phyloP scores from a whole-genome alignment of 2,888 invertebrate species.

The Plemyria rubiginata region DNA sequence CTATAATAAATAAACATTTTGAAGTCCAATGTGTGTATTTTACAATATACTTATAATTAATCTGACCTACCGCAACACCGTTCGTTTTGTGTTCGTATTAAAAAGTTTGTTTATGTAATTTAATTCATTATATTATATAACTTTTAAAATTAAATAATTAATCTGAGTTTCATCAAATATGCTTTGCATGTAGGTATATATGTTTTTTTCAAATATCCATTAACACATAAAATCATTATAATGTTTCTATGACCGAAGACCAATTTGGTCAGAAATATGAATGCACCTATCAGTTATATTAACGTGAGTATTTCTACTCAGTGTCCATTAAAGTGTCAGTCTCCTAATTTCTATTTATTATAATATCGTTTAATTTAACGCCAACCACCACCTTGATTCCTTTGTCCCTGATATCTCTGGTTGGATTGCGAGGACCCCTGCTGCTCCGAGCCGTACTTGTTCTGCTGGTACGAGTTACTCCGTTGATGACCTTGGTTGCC shows the following conservation, averaged over 20 bases:
- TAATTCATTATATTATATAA: conserved; percentile 5
- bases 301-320: not conserved
- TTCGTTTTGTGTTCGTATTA: not conserved
- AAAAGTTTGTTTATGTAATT: conserved; percentile 1
- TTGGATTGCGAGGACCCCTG: conserved; percentile 31
- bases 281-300: no score
- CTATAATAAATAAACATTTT: conserved; percentile 2
- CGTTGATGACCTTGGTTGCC: conserved; percentile 33
- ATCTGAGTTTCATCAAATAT: not conserved
- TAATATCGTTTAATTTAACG: conserved; percentile 32
- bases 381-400: conserved; percentile 43
- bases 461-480: conserved; percentile 34
- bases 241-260: not conserved
- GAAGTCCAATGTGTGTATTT: conserved; percentile 21
- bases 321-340: conserved; percentile 23
- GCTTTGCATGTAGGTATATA: no score
- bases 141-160: conserved; percentile 1
- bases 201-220: not conserved
- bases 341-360: conserved; percentile 32
- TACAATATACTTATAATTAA: conserved; percentile 16
- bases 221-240: not conserved
- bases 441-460: conserved; percentile 31
- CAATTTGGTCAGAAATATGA: conserved; percentile 2
- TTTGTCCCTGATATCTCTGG: conserved; percentile 40
- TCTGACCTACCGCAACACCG: conserved; percentile 11